Base-by-base conservation (phyloP, 2,888 invertebrate species). In the Rhyacophila evoluta region DNA sequence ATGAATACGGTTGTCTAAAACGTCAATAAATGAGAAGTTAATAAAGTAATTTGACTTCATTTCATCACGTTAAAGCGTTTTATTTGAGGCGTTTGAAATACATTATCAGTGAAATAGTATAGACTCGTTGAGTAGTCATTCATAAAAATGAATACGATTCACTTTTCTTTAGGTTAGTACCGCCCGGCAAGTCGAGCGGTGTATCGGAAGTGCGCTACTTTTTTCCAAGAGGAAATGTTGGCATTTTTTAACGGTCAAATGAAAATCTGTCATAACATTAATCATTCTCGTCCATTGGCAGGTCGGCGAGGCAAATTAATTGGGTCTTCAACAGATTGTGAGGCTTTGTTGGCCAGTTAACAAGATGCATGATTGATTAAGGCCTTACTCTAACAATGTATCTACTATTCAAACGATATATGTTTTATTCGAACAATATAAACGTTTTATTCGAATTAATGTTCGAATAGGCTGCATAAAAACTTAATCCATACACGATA, bases 261-360 rank as follows among this genome's bases (percentile, higher is more conserved):
- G 25, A 55, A 25, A 55, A 55, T 55, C 55, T 55, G 55, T 55
- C 55, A 19, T 19, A 55, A 55, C 55, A 55, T 55, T 55, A 55
- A 55, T 55, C 55, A 55, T 55, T 55, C 55, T 19, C 25, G 19
- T 55, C 19, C 55, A 55, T 55, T 55, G 55, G 0, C 55, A 55
- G 55, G 15, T 55, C 19, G 15, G 6, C 55, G 55, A 55, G 55
- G 6, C 10, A 19, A 19, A 55, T 55, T 55, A 55, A 55, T 55
- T 55, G 55, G 55, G 55, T 55, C 55, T 55, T 55, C 55, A 55
- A 25, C 25, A 10, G 15, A 55, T 55, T 55, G 55, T 55, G 55
- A 55, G 55, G 55, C 55, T 19, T 55, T 55, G 55, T 55, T 25
- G 19, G 55, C 15, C 55, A 2, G 55, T 55, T 55, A 55, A 55